These are phyloP conservation scores for Cyaniris semiargus DNA, from an alignment of 2,888 invertebrate species.

Conservation along the genomic window DNA sequence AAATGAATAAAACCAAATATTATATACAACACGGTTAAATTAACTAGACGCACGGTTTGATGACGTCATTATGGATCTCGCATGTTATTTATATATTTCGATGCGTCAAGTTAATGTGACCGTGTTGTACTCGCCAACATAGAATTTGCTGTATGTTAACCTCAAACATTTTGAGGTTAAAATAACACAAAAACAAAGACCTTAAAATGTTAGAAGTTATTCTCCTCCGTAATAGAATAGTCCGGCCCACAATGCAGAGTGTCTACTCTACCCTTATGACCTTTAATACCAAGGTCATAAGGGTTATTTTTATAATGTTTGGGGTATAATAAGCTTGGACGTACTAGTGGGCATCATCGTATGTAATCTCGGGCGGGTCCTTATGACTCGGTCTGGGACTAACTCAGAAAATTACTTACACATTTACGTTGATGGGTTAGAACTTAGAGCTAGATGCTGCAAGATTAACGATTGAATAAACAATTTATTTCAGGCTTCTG, in stretches of 20 bases:
- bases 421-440: conserved; percentile 42
- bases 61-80: too few species aligned
- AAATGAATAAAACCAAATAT: too few species aligned
- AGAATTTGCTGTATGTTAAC: background rate
- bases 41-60: too few species aligned
- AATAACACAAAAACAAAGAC: background rate
- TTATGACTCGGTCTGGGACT: conserved; percentile 61
- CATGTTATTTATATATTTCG: too few species aligned
- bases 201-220: background rate
- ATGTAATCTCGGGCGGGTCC: conserved; percentile 47
- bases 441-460: background rate
- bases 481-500: too few species aligned
- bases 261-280: background rate
- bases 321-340: background rate
- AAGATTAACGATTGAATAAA: background rate
- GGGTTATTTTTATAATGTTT: background rate
- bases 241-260: background rate
- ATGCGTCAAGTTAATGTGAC: too few species aligned
- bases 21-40: too few species aligned
- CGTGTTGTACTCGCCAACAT: background rate
- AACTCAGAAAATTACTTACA: conserved; percentile 78
- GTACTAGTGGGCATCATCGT: conserved; percentile 6
- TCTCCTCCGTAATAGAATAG: background rate
- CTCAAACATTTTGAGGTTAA: background rate
- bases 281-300: background rate